Percentiles rank a stretch among this genome's conserved stretches.
These are phyloP conservation scores for Nymphalis c-album DNA, from an alignment of 2,888 invertebrate species.

Conservation along the genomic window DNA sequence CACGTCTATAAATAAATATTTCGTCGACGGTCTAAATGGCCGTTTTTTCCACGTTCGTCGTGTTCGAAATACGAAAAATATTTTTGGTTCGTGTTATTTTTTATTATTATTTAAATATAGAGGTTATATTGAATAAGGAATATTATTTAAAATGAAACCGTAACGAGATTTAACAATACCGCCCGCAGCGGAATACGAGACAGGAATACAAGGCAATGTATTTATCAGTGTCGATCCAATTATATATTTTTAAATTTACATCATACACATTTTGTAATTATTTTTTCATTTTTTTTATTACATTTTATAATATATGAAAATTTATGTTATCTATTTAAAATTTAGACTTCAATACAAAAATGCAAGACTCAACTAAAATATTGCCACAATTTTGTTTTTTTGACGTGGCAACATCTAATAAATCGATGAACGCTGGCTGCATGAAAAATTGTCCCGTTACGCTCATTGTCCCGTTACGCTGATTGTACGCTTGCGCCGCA, in stretches of 20 bases:
- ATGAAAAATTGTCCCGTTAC: no score
- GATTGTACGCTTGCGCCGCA: no score
- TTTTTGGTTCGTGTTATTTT: neutral
- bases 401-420: no score
- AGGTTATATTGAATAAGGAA: neutral
- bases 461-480: no score
- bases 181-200: neutral
- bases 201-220: neutral
- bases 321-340: no score
- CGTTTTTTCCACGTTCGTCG: neutral
- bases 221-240: neutral
- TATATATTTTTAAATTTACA: neutral
- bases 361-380: no score
- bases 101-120: neutral
- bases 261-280: no score
- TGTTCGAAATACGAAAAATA: neutral
- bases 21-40: neutral
- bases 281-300: no score
- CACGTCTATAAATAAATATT: constrained; percentile 5
- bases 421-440: no score
- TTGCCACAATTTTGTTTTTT: no score
- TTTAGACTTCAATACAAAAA: no score
- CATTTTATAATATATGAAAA: no score
- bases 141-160: constrained; percentile 3
- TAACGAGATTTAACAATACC: neutral